Evolutionary conservation across 2,113 vertebrate species (phyloP), one percentile per base, ranked within the genome.

Genomic region (Plecotus auritus): DNA sequence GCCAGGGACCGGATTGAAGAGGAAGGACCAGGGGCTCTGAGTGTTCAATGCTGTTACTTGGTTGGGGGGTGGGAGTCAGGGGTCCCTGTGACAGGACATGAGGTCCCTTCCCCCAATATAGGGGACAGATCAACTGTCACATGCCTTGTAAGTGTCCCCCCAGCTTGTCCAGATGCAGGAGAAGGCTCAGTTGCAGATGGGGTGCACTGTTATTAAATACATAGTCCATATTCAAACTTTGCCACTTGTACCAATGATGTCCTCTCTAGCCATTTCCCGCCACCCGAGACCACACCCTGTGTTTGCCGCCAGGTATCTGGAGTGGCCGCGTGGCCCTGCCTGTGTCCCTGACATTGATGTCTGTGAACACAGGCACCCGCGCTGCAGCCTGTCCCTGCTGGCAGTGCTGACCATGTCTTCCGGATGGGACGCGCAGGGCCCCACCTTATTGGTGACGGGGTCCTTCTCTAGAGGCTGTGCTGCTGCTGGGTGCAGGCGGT

Each of bases 101-200:
- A 72, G 35, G 11, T 64, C 88, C 32, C 66, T 35, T 13, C 30
- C 20, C 54, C 4, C 18, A 12, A 30, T 4, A 10, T 4, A 32
- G 10, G 13, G 30, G 40, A 26, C 12, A 4, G 26, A 67, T 35
- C 64, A 22, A 37, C 59, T 10, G 22, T 30, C 30, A 26, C 35
- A 22, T 56, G 84, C 26, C 28, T 72, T 9, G 11, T 20, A n/a
- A 30, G 51, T 76, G 73, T 94, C 0, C 88, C 77, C 96, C 97
- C 85, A 99, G 99, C 97, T 99, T 98, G 98, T 98, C 87, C 98
- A 99, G 96, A 99, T 99, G 99, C 99, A 99, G 97, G 98, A 99
- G 67, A 98, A 99, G 93, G 99, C 99, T 69, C 99, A 99, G 95
- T 99, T 99, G 99, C 98, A 98, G 97, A 99, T 99, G 98, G 99